Conservation (phyloP, 2,888 invertebrate species). For the Synanthedon formicaeformis region DNA sequence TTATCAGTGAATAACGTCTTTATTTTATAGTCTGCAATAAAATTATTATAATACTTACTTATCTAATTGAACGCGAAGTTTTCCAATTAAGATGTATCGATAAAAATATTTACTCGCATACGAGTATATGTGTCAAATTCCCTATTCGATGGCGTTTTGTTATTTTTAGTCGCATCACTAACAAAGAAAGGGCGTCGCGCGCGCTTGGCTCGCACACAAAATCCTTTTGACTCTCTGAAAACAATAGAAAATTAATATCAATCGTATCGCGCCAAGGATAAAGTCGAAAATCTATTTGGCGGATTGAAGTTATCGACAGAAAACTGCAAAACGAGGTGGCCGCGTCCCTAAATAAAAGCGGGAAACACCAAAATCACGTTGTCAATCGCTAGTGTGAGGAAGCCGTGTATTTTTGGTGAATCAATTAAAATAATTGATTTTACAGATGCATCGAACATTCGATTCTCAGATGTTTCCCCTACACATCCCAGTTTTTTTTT, state of each 20-base stretch:
- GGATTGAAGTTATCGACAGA: slow-evolving; percentile 6
- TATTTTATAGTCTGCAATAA: too few species aligned
- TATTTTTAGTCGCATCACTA: slow-evolving; percentile 49
- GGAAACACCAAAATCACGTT: slow-evolving; percentile 46
- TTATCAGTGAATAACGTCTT: too few species aligned
- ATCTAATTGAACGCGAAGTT: too few species aligned
- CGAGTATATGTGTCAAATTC: too few species aligned
- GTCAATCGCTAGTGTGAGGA: slow-evolving; percentile 47
- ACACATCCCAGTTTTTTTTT: slow-evolving; percentile 6
- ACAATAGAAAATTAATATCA: not conserved
- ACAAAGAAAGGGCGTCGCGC: slow-evolving; percentile 31
- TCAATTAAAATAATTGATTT: slow-evolving; percentile 66
- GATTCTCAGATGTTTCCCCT: slow-evolving; percentile 12
- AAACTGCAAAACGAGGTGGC: not conserved
- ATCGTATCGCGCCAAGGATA: slow-evolving; percentile 4
- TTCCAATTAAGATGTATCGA: too few species aligned
- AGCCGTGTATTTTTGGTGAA: slow-evolving; percentile 60
- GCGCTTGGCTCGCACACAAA: slow-evolving; percentile 8
- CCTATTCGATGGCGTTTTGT: slow-evolving; percentile 26
- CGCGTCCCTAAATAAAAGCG: slow-evolving; percentile 24
- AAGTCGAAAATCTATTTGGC: slow-evolving; percentile 8
- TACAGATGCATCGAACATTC: slow-evolving; percentile 33
- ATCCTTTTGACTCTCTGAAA: not conserved
- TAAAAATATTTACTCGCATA: too few species aligned
- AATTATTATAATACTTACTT: too few species aligned